Evolutionary conservation across 2,888 invertebrate species (phyloP), one percentile per base, ranked within the genome.

Genomic region (Craniophora ligustri): DNA sequence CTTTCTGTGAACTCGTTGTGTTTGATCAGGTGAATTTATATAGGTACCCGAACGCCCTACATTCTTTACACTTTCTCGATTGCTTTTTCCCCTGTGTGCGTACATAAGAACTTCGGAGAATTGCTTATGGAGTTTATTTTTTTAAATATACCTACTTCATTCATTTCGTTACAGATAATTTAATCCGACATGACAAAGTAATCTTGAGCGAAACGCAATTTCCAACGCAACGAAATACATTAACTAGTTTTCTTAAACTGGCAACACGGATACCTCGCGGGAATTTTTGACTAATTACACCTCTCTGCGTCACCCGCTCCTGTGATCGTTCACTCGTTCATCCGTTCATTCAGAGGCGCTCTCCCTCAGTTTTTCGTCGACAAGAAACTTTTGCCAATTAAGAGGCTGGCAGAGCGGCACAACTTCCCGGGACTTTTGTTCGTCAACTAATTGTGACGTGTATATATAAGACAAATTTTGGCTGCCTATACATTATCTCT

Each of bases 211-310:
- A 55, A 64, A 42, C 48, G 36, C 26, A 62, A 39, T 56, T 62
- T 35, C 23, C 23, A 41, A 35, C 45, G 18, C 42, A 44, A 46
- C 28, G 41, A 56, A 68, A 47, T 31, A 67, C 46, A 65, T 50
- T 50, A 54, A 40, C 30, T 57, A 67, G 13, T 56, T 48, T 57
- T 40, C 11, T 21, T 34, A 19, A 31, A 61, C 63, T 51, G 54
- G 64, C 64, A 67, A 58, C 64, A 60, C 31, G 50, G 72, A 73
- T 75, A 78, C 73, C 78, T 79, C 76, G 58, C 71, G 76, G 78
- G 81, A 78, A 79, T 82, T 81, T 83, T 83, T 82, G 80, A 83
- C 82, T 85, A 86, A 87, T 85, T 85, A 86, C 81, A 79, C 78
- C 76, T 80, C 76, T 70, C 76, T 69, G 66, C 63, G 67, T 59